phyloP scores from a whole-genome alignment of 2,797 vertebrate species.

The Scolopax bukidnonensis region DNA sequence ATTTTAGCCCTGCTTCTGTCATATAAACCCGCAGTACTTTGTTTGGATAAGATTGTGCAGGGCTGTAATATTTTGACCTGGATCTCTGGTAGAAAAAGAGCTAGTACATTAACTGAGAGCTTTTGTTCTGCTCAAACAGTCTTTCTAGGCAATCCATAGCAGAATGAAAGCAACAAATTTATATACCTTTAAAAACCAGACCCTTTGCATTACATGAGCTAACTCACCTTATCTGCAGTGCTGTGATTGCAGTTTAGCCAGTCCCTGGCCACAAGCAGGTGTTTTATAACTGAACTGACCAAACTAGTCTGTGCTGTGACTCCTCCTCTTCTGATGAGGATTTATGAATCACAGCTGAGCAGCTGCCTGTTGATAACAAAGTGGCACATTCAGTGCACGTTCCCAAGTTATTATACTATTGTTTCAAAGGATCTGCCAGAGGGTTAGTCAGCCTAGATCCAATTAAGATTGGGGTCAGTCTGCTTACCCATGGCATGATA shows the following conservation, averaged over 20 bases:
- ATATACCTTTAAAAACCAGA: background rate
- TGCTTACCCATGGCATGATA: background rate
- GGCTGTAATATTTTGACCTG: background rate
- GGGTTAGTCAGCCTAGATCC: slow-evolving; percentile 8
- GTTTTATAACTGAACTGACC: background rate
- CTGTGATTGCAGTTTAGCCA: rapidly evolving
- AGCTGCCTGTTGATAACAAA: background rate
- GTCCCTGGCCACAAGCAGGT: background rate
- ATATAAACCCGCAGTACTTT: rapidly evolving
- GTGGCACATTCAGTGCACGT: background rate
- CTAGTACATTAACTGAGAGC: background rate
- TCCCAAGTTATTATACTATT: background rate
- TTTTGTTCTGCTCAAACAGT: background rate
- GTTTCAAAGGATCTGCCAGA: background rate
- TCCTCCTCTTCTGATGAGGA: background rate
- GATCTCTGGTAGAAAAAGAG: background rate
- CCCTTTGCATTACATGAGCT: background rate
- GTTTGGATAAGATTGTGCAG: rapidly evolving
- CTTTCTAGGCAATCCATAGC: background rate
- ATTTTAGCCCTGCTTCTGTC: background rate
- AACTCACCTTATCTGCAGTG: rapidly evolving
- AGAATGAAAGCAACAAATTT: too few species aligned
- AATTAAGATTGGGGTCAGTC: slow-evolving; percentile 18
- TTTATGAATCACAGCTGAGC: background rate
- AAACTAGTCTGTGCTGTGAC: background rate